These are phyloP conservation scores for Harpegnathos saltator DNA, from an alignment of 1,140 invertebrate genomes.

Conservation along the genomic window DNA sequence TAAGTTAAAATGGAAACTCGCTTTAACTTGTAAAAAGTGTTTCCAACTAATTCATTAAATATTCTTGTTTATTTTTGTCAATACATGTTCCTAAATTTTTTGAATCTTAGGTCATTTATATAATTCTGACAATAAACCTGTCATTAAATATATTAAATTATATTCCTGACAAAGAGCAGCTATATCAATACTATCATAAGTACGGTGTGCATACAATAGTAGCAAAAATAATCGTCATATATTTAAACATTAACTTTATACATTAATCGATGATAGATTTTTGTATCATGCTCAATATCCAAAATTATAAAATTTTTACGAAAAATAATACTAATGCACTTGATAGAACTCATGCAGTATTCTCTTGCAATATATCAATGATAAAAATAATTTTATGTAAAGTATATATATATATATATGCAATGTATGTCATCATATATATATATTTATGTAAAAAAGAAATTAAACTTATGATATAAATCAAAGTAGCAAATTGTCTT, in stretches of 20 bases:
- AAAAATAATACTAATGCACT: not conserved
- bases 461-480: constrained; percentile 1
- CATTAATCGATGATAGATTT: not conserved
- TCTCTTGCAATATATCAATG: not conserved
- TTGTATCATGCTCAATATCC: constrained; percentile 31
- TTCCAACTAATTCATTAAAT: no score
- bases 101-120: not conserved
- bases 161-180: not conserved
- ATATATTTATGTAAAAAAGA: constrained; percentile 20
- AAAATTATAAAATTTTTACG: constrained; percentile 21
- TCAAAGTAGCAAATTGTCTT: constrained; percentile 1
- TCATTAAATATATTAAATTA: constrained; percentile 14
- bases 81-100: no score
- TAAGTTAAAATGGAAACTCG: no score
- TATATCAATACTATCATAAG: constrained; percentile 14
- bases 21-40: no score
- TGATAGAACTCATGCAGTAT: not conserved
- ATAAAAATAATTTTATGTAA: constrained; percentile 17
- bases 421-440: not conserved
- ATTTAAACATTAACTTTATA: constrained; percentile 42
- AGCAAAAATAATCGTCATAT: constrained; percentile 47
- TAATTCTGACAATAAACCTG: not conserved
- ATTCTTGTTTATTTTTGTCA: no score
- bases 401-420: not conserved
- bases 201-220: constrained; percentile 1